These are phyloP conservation scores for Camponotus vicinus DNA, from an alignment of 1,140 invertebrate genomes.

Conservation along the genomic window DNA sequence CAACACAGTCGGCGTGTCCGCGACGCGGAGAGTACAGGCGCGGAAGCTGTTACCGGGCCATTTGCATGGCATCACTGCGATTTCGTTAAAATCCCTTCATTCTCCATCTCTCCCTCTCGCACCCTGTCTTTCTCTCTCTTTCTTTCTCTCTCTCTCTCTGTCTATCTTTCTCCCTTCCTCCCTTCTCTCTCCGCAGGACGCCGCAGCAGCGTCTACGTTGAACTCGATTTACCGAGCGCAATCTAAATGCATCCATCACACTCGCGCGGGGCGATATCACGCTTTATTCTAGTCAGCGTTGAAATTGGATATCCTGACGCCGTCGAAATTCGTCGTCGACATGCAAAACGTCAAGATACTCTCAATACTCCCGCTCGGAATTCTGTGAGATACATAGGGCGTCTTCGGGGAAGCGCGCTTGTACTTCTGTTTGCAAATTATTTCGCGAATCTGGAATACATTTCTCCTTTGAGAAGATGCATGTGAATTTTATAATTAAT, in stretches of 20 bases:
- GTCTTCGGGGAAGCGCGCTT: neutral
- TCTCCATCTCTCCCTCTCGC: constrained; percentile 55
- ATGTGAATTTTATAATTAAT: constrained; percentile 5
- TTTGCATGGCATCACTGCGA: constrained; percentile 84
- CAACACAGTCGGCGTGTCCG: constrained; percentile 72
- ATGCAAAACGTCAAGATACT: constrained; percentile 42
- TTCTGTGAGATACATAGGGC: neutral
- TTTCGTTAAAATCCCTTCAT: constrained; percentile 79
- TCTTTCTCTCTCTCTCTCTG: constrained; percentile 63
- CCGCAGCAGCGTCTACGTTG: constrained; percentile 53
- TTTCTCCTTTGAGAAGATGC: neutral
- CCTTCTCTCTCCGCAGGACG: constrained; percentile 57
- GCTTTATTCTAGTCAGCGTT: constrained; percentile 65
- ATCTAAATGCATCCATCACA: constrained; percentile 76
- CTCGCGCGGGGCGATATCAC: constrained; percentile 51
- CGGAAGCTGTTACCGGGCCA: constrained; percentile 85
- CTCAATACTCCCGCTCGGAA: constrained; percentile 18
- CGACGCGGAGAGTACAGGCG: constrained; percentile 75
- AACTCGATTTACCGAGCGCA: constrained; percentile 75
- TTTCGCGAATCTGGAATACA: neutral
- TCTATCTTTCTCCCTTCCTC: constrained; percentile 53
- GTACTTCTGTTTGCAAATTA: neutral
- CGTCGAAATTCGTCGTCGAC: constrained; percentile 47
- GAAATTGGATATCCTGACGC: constrained; percentile 62
- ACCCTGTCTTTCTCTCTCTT: constrained; percentile 60